phyloP scores from a whole-genome alignment of 2,888 invertebrate genomes.

The Drosophila mimetica region DNA sequence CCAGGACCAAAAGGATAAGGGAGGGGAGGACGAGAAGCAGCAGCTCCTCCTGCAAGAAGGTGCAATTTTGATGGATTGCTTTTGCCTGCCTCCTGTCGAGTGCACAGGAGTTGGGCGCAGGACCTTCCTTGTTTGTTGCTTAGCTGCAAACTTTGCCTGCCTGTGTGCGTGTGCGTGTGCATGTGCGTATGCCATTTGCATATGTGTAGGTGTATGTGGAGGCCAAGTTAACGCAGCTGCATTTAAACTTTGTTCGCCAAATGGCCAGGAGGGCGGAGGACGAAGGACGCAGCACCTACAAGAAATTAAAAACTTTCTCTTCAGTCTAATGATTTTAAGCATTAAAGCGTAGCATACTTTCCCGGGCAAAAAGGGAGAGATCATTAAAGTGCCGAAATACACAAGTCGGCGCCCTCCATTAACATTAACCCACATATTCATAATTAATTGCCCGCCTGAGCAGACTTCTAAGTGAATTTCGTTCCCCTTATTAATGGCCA shows the following conservation, averaged over 20 bases:
- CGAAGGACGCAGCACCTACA: slow-evolving; percentile 19
- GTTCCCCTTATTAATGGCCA: slow-evolving; percentile 37
- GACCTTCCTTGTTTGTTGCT: slow-evolving; percentile 74
- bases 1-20: slow-evolving; percentile 1
- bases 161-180: slow-evolving; percentile 11
- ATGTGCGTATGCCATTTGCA: slow-evolving; percentile 36
- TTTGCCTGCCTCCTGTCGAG: slow-evolving; percentile 58
- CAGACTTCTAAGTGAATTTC: slow-evolving; percentile 44
- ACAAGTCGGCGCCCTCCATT: slow-evolving; percentile 5
- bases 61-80: slow-evolving; percentile 84
- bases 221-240: slow-evolving; percentile 73
- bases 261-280: slow-evolving; percentile 19
- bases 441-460: slow-evolving; percentile 29
- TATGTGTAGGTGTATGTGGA: slow-evolving; percentile 44
- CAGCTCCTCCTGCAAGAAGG: slow-evolving; percentile 76
- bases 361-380: no score
- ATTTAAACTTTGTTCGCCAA: slow-evolving; percentile 66
- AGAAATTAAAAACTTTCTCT: slow-evolving; percentile 65
- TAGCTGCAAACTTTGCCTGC: slow-evolving; percentile 72
- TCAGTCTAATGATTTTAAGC: slow-evolving; percentile 61
- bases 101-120: slow-evolving; percentile 45
- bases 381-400: slow-evolving; percentile 12
- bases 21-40: slow-evolving; percentile 36
- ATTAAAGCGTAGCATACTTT: slow-evolving; percentile 56
- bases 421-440: slow-evolving; percentile 33